Evolutionary conservation across 2,888 invertebrate genomes (phyloP), one percentile per base, ranked within the genome.

Genomic region (Eurytoma adleriae): DNA sequence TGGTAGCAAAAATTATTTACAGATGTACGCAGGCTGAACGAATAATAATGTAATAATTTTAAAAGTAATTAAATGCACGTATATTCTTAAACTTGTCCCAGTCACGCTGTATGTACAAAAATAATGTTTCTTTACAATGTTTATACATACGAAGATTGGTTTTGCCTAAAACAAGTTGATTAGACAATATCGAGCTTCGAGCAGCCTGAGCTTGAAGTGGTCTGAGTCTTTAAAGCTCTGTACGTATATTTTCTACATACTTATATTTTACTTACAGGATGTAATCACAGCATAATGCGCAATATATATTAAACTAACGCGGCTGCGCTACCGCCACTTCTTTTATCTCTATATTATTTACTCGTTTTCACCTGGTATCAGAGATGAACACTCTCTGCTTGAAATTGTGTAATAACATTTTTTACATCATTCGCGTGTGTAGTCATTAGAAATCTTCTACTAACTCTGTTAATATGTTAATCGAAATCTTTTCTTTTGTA

Each of bases 281-380:
- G 57, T 78, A 78, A 78, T 78, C 78, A 78, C 78, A 78, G 73
- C 67, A 72, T 67, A 67, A 52, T 78, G 54, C 72, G 61, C 72
- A 61, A 24, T 48, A 76, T 24, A 14, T 69, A 30, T 68, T 20
- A 48, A 76, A 59, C 20, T 52, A 14, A 30, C 69, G 62, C 69
- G 76, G 69, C 16, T 77, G 69, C 76, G 69, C 56, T 24, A 62
- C 69, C 76, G 56, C 69, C 20, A 54, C 3, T 62, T 69, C n/a
- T 10, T 0, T 66, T 62, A 61, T 54, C n/a, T 40, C 40, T 40
- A 40, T 40, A 40, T 40, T 18, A 59, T 52, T 24, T 69, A 56
- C 40, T 24, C 48, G 2, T 20, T 66, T 40, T 57, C 2, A 24
- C 14, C 52, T 56, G 54, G 61, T 76, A 4, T 12, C 59, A 18